Percentiles rank a stretch among this genome's conserved stretches.
phyloP scores from a whole-genome alignment of 2,113 vertebrate genomes.

The Festucalex cinctus region DNA sequence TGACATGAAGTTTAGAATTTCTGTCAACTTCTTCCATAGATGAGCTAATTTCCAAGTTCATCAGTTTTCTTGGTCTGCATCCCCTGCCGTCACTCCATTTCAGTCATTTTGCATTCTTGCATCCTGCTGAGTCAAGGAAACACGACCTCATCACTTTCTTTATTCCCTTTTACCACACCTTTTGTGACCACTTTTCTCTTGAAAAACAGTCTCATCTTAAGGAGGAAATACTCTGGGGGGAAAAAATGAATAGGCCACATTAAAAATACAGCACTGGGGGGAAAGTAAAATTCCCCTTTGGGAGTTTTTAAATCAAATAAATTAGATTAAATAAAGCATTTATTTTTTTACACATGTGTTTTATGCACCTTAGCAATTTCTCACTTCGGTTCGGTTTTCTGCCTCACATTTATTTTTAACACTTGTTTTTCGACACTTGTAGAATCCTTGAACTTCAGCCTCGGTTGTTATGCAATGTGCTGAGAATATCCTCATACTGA shows the following conservation, averaged over 20 bases:
- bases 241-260: not conserved
- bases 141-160: slow-evolving; percentile 38
- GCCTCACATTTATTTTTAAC: slow-evolving; percentile 10
- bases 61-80: slow-evolving; percentile 38
- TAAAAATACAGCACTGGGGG: not conserved
- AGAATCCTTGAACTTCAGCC: slow-evolving; percentile 41
- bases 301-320: not conserved
- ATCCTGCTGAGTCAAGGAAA: slow-evolving; percentile 69
- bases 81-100: slow-evolving; percentile 25
- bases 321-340: not conserved
- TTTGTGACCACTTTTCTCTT: slow-evolving; percentile 9
- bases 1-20: slow-evolving; percentile 19
- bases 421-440: slow-evolving; percentile 17
- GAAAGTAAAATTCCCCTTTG: not conserved
- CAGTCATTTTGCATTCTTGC: slow-evolving; percentile 34
- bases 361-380: not conserved
- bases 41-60: slow-evolving; percentile 39
- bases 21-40: slow-evolving; percentile 11
- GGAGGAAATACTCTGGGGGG: not conserved
- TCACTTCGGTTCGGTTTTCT: not conserved
- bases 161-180: slow-evolving; percentile 1
- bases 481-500: slow-evolving; percentile 34
- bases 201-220: not conserved
- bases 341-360: too few species aligned
- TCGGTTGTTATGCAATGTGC: slow-evolving; percentile 43